Base-by-base conservation (phyloP, 37 sponge, comb jelly and placozoan genomes). In the Crambe crambe region DNA sequence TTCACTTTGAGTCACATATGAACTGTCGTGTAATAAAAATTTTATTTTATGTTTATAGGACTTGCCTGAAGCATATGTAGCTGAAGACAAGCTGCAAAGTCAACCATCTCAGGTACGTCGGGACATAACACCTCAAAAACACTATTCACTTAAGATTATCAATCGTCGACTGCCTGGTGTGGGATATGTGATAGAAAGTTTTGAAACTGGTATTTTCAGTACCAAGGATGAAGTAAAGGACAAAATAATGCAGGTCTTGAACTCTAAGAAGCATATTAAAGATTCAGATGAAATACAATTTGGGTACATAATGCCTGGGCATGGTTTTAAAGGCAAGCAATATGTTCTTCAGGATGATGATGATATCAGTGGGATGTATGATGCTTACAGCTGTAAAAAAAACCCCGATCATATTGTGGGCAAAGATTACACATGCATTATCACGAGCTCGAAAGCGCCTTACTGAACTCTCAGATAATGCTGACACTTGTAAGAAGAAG, bases 261-360 rank as follows among this genome's bases (percentile, higher is more conserved):
- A 57, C 3, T 17, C 58, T 4, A 42, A n/a, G 51, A 6, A 72
- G 4, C 38, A 58, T 32, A 26, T 77, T 8, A 15, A 38, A 25
- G 66, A 63, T 40, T 18, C 41, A 35, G 70, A 47, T 10, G 40
- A 42, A 15, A 41, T 73, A 26, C 15, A 41, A 6, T 73, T 82
- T 60, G 83, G 83, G 2, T 82, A 82, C 26, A 42, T 72, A 41
- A 1, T 38, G 23, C 83, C 76, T 21, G 83, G 83, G 2, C 83
- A 83, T 83, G 83, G 83, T 34, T 15, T 74, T 0, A 74, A 75
- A 65, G 83, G 83, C 1, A 51, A 65, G 34, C 68, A 75, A 66
- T 2, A 34, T 22, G 15, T 40, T 3, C 2, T 83, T 5, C 3
- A 35, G 2, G 42, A 75, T 75, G 68, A 42, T 47, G 58, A 54